Evolutionary conservation across 2,888 invertebrate species (phyloP).

Genomic region (Metallyticus violacea): DNA sequence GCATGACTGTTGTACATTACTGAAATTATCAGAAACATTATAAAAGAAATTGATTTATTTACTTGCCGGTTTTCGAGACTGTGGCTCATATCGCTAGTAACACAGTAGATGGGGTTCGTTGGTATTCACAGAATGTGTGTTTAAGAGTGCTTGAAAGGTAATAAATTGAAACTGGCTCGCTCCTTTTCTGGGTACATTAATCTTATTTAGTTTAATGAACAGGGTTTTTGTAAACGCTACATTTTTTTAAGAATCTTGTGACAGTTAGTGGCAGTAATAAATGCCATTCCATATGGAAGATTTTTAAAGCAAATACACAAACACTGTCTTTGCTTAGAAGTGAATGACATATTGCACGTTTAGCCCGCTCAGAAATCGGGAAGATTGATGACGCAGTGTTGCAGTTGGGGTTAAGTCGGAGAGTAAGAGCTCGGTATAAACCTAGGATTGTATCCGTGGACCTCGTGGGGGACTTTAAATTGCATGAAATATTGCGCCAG

Average conservation of each 20-base stretch:
- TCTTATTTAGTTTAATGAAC: background rate
- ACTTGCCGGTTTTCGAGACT: too few species aligned
- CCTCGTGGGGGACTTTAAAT: background rate
- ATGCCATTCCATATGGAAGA: background rate
- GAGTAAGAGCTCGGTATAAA: background rate
- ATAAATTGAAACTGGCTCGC: background rate
- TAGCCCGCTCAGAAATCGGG: background rate
- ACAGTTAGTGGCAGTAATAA: background rate
- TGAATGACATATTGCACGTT: background rate
- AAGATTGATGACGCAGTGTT: background rate
- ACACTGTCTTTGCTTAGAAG: background rate
- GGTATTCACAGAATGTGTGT: too few species aligned
- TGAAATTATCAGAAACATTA: too few species aligned
- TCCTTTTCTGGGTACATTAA: background rate
- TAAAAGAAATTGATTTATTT: too few species aligned
- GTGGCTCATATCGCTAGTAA: too few species aligned
- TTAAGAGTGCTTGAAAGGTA: too few species aligned
- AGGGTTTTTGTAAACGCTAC: background rate
- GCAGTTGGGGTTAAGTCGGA: background rate
- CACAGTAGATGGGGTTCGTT: too few species aligned
- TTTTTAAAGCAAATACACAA: background rate
- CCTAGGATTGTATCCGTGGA: background rate
- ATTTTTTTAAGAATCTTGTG: background rate
- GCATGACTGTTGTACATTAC: too few species aligned
- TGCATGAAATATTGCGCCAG: background rate